Conservation (phyloP, 1,140 invertebrate species). For the Papilio helenus region DNA sequence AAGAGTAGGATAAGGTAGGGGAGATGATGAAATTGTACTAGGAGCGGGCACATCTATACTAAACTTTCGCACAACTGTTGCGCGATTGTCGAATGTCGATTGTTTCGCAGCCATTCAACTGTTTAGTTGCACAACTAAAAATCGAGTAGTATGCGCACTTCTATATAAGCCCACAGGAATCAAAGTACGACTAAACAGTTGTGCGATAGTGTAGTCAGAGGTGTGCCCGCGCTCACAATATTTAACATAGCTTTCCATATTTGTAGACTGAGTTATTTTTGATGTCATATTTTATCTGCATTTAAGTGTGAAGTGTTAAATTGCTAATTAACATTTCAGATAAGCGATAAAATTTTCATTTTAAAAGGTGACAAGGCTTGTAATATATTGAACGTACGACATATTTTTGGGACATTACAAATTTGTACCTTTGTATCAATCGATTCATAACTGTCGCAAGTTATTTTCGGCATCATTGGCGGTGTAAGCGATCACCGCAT, state of each 20-base stretch:
- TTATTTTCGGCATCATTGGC: conserved; percentile 14
- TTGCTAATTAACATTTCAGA: conserved; percentile 8
- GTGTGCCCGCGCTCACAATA: too few relatives aligned
- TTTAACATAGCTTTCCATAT: background rate
- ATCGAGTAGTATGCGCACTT: too few relatives aligned
- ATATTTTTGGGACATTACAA: conserved; percentile 3
- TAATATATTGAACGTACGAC: background rate
- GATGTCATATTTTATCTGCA: background rate
- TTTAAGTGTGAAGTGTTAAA: background rate
- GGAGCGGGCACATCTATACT: too few relatives aligned
- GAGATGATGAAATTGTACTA: too few relatives aligned
- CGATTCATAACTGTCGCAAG: conserved; percentile 13
- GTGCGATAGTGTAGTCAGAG: too few relatives aligned
- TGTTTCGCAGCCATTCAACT: too few relatives aligned
- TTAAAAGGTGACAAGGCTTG: background rate
- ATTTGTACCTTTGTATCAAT: background rate
- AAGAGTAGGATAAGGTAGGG: too few relatives aligned
- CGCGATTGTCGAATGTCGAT: too few relatives aligned
- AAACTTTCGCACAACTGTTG: too few relatives aligned
- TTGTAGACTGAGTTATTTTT: background rate
- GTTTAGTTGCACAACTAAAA: too few relatives aligned
- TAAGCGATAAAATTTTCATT: background rate
- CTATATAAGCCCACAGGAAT: too few relatives aligned
- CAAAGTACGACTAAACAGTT: too few relatives aligned
- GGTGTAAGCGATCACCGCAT: background rate